Evolutionary conservation across 2,888 invertebrate genomes (phyloP).

Genomic region (Drosophila limbata): DNA sequence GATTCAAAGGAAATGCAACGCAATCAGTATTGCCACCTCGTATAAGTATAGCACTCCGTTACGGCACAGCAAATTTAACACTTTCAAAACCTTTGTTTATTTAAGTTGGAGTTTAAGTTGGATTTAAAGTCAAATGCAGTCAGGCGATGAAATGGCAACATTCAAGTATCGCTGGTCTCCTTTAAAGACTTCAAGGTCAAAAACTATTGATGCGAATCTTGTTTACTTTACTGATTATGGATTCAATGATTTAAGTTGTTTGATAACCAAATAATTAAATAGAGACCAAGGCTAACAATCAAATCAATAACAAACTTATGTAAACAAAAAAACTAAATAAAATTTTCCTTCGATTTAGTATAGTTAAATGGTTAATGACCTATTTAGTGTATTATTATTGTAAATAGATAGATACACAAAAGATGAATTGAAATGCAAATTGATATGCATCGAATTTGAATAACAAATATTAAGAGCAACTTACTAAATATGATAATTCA

Average conservation of each 20-base stretch:
- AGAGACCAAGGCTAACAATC: constrained; percentile 12
- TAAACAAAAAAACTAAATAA: neutral
- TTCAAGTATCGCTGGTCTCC: neutral
- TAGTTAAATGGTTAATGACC: constrained; percentile 5
- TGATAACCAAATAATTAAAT: constrained; percentile 15
- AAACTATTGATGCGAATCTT: constrained; percentile 28
- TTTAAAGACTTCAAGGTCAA: constrained; percentile 22
- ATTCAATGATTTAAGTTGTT: constrained; percentile 13
- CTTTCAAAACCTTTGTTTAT: neutral
- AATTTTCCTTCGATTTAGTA: constrained; percentile 10
- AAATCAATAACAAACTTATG: neutral
- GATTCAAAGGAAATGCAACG: neutral
- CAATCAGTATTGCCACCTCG: neutral
- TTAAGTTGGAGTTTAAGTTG: neutral
- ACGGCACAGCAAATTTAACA: neutral
- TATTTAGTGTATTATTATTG: constrained; percentile 19
- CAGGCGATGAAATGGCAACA: neutral
- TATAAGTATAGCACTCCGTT: neutral
- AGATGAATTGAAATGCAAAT: constrained; percentile 56
- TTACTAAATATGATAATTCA: constrained; percentile 41
- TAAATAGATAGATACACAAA: constrained; percentile 14
- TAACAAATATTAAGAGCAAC: constrained; percentile 27
- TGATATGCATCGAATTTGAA: constrained; percentile 22
- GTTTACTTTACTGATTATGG: constrained; percentile 19
- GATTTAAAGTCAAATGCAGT: neutral